phyloP scores from a whole-genome alignment of 2,888 invertebrate species.

The Ochropleura leucogaster region DNA sequence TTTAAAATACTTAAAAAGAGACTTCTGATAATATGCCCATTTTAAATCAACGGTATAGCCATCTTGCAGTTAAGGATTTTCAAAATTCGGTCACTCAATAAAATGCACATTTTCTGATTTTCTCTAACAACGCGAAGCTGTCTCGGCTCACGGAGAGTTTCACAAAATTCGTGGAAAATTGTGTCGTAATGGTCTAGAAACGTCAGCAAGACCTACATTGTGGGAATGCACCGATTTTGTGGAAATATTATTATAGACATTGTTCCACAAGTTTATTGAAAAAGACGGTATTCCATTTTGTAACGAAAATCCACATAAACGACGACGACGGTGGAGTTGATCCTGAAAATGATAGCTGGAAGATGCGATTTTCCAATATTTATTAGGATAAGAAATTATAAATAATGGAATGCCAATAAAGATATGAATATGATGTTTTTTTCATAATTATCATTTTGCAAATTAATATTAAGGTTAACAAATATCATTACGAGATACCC shows the following conservation, averaged over 20 bases:
- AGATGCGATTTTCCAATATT: no score
- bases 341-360: no score
- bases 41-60: neutral
- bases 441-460: no score
- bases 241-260: conserved; percentile 12
- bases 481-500: no score
- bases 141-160: conserved; percentile 11
- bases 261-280: conserved; percentile 35
- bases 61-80: conserved; percentile 11
- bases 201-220: conserved; percentile 32
- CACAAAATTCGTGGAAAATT: conserved; percentile 24
- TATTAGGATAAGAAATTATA: no score
- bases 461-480: no score
- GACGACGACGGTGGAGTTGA: no score
- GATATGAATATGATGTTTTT: no score
- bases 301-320: neutral
- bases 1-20: neutral
- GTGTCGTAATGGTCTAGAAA: conserved; percentile 10
- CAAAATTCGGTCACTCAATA: conserved; percentile 22
- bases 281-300: conserved; percentile 14
- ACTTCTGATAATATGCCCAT: neutral
- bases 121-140: conserved; percentile 27
- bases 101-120: conserved; percentile 25
- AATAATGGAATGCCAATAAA: no score
- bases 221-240: conserved; percentile 21